phyloP scores from a whole-genome alignment of 2,113 vertebrate species.

The Caranx ignobilis region DNA sequence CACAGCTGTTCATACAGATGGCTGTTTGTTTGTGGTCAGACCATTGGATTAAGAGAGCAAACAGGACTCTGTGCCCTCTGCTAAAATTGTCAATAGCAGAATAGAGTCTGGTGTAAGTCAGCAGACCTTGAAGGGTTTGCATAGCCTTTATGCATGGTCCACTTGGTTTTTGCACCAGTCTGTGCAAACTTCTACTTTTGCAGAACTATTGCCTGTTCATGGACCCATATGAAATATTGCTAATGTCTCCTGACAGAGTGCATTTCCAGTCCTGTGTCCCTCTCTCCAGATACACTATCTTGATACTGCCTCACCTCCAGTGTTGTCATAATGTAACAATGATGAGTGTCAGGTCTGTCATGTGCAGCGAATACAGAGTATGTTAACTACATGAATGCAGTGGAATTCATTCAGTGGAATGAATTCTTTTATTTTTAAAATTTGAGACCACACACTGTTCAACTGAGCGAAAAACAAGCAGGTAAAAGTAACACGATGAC shows the following conservation, averaged over 20 bases:
- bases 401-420: no score
- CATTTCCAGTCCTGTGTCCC: no score
- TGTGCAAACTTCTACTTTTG: not conserved
- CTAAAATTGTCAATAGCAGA: not conserved
- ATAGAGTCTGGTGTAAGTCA: not conserved
- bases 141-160: not conserved
- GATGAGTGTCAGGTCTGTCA: not conserved
- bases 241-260: no score
- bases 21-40: slow-evolving; percentile 16
- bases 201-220: not conserved
- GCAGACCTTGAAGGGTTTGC: not conserved
- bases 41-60: not conserved
- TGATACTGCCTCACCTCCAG: not conserved
- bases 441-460: no score
- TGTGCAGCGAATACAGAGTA: no score
- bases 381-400: no score
- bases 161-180: no score
- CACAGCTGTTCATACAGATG: slow-evolving; percentile 45
- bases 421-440: no score
- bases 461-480: no score
- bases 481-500: no score
- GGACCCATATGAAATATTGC: no score
- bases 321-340: not conserved
- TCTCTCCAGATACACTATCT: not conserved
- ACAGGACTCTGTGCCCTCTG: not conserved